Evolutionary conservation across 2,113 vertebrate species (phyloP).

Genomic region (Rhegmatorhina hoffmannsi): DNA sequence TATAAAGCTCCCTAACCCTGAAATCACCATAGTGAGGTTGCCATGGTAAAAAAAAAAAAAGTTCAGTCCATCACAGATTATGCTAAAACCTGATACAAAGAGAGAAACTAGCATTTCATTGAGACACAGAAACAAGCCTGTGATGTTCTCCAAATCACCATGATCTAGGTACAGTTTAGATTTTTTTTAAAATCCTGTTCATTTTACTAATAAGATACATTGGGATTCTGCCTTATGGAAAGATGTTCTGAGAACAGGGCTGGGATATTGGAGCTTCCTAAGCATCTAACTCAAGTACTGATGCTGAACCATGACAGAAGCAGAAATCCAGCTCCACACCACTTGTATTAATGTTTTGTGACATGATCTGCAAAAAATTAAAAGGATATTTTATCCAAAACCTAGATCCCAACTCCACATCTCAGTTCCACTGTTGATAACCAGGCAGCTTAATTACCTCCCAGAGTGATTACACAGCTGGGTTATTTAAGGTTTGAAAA

Average conservation of each 20-base stretch:
- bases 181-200: background rate
- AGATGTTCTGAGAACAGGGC: background rate
- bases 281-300: background rate
- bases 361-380: background rate
- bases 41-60: conserved; percentile 42
- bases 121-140: background rate
- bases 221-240: background rate
- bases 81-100: background rate
- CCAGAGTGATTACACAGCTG: conserved; percentile 39
- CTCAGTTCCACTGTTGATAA: conserved; percentile 39
- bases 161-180: background rate
- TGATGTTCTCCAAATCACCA: background rate
- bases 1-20: conserved; percentile 35
- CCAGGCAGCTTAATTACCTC: conserved; percentile 43
- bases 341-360: background rate
- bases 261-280: background rate
- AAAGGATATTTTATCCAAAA: conserved; percentile 27
- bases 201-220: background rate
- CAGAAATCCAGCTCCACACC: background rate
- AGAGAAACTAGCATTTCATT: background rate
- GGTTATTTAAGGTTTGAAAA: conserved; percentile 69
- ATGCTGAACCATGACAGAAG: background rate
- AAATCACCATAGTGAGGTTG: conserved; percentile 47
- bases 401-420: conserved; percentile 15
- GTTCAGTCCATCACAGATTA: background rate